A percentile compares a stretch with the other conserved stretches of the same genome.
Conservation (phyloP, 64 coral and sea anemone genomes). For the Montipora capricornis region DNA sequence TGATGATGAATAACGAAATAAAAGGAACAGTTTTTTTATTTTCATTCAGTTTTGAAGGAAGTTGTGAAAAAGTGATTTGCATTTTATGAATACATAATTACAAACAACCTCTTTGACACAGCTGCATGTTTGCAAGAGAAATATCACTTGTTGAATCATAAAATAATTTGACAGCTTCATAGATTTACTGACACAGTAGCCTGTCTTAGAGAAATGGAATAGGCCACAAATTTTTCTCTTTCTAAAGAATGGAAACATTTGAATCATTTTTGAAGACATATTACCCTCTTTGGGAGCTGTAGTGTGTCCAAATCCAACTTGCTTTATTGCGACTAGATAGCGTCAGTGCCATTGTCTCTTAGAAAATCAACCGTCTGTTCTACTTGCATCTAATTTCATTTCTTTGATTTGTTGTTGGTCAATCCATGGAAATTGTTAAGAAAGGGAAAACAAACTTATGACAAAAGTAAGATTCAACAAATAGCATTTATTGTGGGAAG, state of each 20-base stretch:
- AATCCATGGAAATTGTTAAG: neutral
- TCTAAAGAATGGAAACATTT: too few relatives aligned
- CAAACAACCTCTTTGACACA: neutral
- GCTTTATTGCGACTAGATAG: neutral
- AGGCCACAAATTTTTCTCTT: too few relatives aligned
- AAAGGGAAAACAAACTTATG: too few relatives aligned
- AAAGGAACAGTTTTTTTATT: neutral
- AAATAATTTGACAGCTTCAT: neutral
- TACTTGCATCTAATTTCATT: neutral
- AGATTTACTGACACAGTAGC: neutral
- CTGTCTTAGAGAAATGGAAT: too few relatives aligned
- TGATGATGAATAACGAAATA: neutral
- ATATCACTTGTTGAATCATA: neutral
- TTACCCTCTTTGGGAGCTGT: neutral
- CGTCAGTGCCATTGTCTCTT: neutral
- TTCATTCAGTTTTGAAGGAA: neutral
- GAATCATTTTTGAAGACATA: neutral
- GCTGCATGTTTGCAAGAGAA: neutral
- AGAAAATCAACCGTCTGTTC: neutral
- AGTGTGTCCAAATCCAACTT: neutral
- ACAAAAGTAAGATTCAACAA: too few relatives aligned
- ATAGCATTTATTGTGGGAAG: too few relatives aligned
- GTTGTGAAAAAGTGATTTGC: slow-evolving; percentile 27
- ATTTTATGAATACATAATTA: slow-evolving; percentile 19
- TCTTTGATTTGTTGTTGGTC: neutral